Evolutionary conservation across 2,888 invertebrate genomes (phyloP).

Genomic region (Aleiodes alternator): DNA sequence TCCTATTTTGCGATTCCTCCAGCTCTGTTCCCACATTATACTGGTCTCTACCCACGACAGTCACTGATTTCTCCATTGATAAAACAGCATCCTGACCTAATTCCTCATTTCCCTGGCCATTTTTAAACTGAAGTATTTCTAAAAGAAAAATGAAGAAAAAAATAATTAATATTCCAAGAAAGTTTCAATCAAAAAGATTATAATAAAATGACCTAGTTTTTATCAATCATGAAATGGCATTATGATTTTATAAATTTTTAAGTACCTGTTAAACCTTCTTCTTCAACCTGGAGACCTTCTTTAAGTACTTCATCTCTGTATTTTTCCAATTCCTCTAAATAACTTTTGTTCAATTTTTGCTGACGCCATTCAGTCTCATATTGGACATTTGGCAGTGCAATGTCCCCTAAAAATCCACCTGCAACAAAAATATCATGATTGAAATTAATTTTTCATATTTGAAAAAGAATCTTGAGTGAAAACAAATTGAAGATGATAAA

Average conservation of each 20-base stretch:
- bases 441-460: neutral
- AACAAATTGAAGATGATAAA: too few relatives aligned
- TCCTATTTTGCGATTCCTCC: slow-evolving; percentile 56
- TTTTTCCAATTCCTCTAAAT: slow-evolving; percentile 87
- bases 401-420: slow-evolving; percentile 91
- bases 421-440: slow-evolving; percentile 70
- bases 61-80: slow-evolving; percentile 60
- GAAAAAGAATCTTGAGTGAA: too few relatives aligned
- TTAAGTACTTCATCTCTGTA: slow-evolving; percentile 88
- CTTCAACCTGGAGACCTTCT: slow-evolving; percentile 90
- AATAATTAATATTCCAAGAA: neutral
- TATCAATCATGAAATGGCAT: neutral
- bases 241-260: slow-evolving; percentile 23
- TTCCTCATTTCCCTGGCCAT: slow-evolving; percentile 58
- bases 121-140: slow-evolving; percentile 71
- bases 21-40: slow-evolving; percentile 63
- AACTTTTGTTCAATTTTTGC: slow-evolving; percentile 80
- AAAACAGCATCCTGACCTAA: slow-evolving; percentile 54
- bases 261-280: slow-evolving; percentile 86
- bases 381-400: slow-evolving; percentile 83
- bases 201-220: slow-evolving; percentile 2
- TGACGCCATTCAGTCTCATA: slow-evolving; percentile 77
- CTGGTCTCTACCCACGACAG: slow-evolving; percentile 65
- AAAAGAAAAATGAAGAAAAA: slow-evolving; percentile 50
- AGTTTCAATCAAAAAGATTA: neutral